These are phyloP conservation scores for Pinctada fucata DNA, from an alignment of 2,888 invertebrate species.

Conservation along the genomic window DNA sequence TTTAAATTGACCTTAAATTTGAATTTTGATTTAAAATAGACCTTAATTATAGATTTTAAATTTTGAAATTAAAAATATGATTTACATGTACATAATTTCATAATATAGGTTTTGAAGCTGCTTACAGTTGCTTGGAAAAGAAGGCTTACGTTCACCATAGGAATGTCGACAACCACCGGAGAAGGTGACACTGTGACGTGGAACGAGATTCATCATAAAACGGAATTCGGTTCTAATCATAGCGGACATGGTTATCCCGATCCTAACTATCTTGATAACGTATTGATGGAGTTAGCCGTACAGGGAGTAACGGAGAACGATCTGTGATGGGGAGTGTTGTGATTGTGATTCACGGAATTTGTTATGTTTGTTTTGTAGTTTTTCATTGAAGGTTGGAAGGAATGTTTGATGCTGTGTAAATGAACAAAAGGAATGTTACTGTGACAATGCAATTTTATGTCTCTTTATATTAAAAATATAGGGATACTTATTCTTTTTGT, in stretches of 20 bases:
- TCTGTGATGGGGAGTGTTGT: constrained; percentile 28
- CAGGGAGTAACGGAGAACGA: constrained; percentile 76
- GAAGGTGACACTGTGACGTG: constrained; percentile 93
- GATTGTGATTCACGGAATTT: no score
- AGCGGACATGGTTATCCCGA: constrained; percentile 83
- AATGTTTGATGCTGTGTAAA: no score
- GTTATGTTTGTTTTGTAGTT: no score
- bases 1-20: no score
- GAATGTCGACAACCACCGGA: constrained; percentile 92
- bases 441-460: no score
- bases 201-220: constrained; percentile 93
- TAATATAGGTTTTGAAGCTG: constrained; percentile 82
- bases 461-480: no score
- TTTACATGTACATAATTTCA: not conserved
- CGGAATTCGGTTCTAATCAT: constrained; percentile 80
- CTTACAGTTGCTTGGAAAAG: constrained; percentile 90
- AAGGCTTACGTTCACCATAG: constrained; percentile 89
- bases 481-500: no score
- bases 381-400: no score
- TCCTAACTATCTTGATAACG: constrained; percentile 85
- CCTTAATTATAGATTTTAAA: no score
- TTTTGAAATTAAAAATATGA: no score
- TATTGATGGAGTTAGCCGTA: constrained; percentile 78
- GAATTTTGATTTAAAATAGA: no score
- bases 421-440: no score